These are phyloP conservation scores for Tetragonula carbonaria DNA, from an alignment of 2,888 invertebrate genomes.

Conservation along the genomic window DNA sequence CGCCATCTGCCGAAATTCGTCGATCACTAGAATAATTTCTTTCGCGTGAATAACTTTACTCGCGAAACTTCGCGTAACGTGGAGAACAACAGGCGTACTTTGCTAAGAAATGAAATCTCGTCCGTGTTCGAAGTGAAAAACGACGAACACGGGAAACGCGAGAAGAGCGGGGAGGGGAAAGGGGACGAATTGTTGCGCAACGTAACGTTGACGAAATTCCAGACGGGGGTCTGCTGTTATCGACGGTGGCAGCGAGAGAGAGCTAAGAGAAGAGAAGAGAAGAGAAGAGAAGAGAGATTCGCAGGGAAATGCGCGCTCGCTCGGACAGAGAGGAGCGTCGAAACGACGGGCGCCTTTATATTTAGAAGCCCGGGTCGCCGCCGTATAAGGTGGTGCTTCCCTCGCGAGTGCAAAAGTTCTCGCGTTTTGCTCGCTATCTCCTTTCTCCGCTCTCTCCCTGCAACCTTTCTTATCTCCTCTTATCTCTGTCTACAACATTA, in stretches of 20 bases:
- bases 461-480: not conserved
- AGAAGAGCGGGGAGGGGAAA: not conserved
- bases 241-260: conserved; percentile 4
- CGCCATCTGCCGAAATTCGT: not conserved
- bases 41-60: not conserved
- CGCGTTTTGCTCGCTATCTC: conserved; percentile 51
- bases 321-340: conserved; percentile 75
- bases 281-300: conserved; percentile 63
- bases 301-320: conserved; percentile 68
- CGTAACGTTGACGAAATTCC: conserved; percentile 47
- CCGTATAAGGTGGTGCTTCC: conserved; percentile 83
- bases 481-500: not conserved
- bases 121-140: not conserved
- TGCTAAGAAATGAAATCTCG: too few relatives aligned
- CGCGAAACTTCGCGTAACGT: not conserved
- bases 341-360: conserved; percentile 82
- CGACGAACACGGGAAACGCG: not conserved
- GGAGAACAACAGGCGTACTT: not conserved
- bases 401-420: conserved; percentile 72
- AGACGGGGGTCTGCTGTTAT: conserved; percentile 21
- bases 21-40: not conserved
- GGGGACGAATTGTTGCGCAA: not conserved
- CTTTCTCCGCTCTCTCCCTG: conserved; percentile 31
- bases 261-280: conserved; percentile 47
- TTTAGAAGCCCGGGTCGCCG: conserved; percentile 83